These are phyloP conservation scores for Potorous gilbertii DNA, from an alignment of 2,797 vertebrate genomes.

Conservation along the genomic window DNA sequence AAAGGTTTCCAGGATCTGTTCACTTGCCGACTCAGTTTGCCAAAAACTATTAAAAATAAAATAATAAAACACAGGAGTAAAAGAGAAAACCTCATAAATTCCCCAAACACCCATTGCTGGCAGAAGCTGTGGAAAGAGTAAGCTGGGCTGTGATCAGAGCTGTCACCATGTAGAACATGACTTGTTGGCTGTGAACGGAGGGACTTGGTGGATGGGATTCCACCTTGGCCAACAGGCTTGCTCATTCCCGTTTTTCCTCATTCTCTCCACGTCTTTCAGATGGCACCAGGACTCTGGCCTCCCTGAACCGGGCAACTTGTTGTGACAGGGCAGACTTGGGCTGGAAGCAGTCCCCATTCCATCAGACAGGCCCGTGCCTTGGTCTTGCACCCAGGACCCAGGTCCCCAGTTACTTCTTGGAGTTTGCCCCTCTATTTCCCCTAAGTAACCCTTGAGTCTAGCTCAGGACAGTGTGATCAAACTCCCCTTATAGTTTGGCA, in stretches of 20 bases:
- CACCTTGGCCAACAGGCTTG: not conserved
- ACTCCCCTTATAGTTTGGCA: not conserved
- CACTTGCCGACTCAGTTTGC: not conserved
- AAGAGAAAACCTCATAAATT: not conserved
- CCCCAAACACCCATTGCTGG: not conserved
- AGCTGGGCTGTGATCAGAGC: not conserved
- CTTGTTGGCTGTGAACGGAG: not conserved
- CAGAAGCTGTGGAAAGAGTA: conserved; percentile 4
- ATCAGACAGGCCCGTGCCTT: not conserved
- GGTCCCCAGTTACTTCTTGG: not conserved
- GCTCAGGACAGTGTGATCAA: not conserved
- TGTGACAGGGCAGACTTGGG: not conserved
- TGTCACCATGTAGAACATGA: not conserved
- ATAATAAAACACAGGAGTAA: not conserved
- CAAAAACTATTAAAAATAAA: not conserved
- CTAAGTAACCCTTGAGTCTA: not conserved
- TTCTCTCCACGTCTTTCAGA: not conserved
- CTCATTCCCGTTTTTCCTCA: not conserved
- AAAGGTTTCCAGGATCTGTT: not conserved
- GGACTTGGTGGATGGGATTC: not conserved
- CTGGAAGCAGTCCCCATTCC: not conserved
- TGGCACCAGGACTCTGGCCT: not conserved
- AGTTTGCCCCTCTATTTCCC: not conserved
- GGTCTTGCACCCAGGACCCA: not conserved
- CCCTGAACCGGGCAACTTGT: not conserved